phyloP scores from a whole-genome alignment of 2,113 vertebrate species.

The Salvator merianae region DNA sequence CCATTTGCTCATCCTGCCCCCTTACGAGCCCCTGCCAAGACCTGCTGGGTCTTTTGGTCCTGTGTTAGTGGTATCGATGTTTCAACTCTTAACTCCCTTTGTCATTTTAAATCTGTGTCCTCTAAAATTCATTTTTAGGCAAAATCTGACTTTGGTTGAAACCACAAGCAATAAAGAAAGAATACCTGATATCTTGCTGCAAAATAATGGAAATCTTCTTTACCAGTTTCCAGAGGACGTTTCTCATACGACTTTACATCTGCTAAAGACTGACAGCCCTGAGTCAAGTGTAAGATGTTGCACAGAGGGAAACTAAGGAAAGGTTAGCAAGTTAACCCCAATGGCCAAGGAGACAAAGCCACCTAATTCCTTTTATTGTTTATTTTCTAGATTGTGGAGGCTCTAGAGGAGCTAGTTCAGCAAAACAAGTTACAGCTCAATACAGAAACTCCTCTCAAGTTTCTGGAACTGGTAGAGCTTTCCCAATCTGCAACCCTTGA shows the following conservation, averaged over 20 bases:
- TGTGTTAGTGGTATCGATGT: no score
- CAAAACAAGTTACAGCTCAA: constrained; percentile 66
- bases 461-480: constrained; percentile 78
- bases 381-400: constrained; percentile 71
- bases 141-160: constrained; percentile 73
- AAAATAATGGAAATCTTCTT: constrained; percentile 76
- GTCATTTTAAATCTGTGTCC: background rate
- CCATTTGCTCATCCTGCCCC: no score
- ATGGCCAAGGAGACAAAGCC: background rate
- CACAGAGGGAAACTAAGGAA: constrained; percentile 11
- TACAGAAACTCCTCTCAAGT: constrained; percentile 68
- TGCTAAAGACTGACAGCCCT: constrained; percentile 72
- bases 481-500: constrained; percentile 68
- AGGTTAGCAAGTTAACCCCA: constrained; percentile 3
- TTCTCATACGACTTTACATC: constrained; percentile 73
- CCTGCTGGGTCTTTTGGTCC: no score
- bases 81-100: background rate
- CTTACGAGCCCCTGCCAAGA: no score
- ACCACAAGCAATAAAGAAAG: constrained; percentile 54
- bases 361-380: constrained; percentile 5
- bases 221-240: constrained; percentile 71
- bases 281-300: constrained; percentile 71
- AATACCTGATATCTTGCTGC: constrained; percentile 49
- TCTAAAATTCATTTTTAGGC: constrained; percentile 62
- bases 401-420: constrained; percentile 74